phyloP scores from a whole-genome alignment of 2,888 invertebrate species.

The Julus scandinavius region DNA sequence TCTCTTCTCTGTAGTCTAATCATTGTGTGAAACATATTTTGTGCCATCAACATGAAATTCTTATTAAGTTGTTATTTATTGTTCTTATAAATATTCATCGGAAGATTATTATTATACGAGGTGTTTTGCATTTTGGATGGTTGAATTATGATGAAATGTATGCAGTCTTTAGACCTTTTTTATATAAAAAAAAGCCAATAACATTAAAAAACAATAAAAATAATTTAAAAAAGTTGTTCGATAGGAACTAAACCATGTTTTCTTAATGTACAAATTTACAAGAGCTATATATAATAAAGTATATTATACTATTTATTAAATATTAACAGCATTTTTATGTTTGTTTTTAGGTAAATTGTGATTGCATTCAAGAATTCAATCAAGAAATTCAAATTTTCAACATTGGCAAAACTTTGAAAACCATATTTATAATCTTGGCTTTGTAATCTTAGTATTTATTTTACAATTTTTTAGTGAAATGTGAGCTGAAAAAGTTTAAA shows the following conservation, averaged over 20 bases:
- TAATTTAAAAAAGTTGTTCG: neutral
- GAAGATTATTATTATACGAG: neutral
- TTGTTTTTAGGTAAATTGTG: too few species aligned
- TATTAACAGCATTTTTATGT: too few species aligned
- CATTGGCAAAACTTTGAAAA: too few species aligned
- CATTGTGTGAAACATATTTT: neutral
- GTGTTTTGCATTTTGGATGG: conserved; percentile 7
- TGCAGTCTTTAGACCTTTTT: neutral
- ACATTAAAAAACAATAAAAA: neutral
- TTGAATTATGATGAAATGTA: neutral
- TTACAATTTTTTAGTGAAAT: too few species aligned
- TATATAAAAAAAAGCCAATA: neutral
- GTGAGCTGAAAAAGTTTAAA: too few species aligned
- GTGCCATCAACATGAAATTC: neutral
- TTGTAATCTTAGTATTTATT: too few species aligned
- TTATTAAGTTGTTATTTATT: conserved; percentile 10
- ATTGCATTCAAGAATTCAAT: too few species aligned
- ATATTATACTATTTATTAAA: neutral
- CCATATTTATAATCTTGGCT: too few species aligned
- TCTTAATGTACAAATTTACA: neutral
- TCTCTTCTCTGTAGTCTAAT: neutral
- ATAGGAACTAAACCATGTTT: neutral
- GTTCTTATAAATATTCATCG: conserved; percentile 8
- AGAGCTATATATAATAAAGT: conserved; percentile 5
- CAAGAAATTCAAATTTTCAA: too few species aligned